These are phyloP conservation scores for Cheilosia scutellata DNA, from an alignment of 2,888 invertebrate genomes.

Conservation along the genomic window DNA sequence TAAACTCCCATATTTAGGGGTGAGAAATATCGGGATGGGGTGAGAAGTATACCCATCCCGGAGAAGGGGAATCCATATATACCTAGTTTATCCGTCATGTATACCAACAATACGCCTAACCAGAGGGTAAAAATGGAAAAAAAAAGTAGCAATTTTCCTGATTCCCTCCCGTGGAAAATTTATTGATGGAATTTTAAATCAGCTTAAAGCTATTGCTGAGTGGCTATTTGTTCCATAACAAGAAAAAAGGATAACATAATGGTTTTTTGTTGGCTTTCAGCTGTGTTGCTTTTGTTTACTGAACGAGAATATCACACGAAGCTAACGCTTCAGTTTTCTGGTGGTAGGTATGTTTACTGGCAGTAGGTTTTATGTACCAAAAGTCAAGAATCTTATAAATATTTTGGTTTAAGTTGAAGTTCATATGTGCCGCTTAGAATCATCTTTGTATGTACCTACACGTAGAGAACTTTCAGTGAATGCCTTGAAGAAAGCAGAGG, in stretches of 20 bases:
- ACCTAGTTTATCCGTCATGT: background rate
- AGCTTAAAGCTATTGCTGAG: slow-evolving; percentile 32
- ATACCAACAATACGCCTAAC: slow-evolving; percentile 8
- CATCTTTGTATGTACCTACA: too few relatives aligned
- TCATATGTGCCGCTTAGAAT: too few relatives aligned
- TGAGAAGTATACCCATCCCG: slow-evolving; percentile 31
- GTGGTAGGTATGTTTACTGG: too few relatives aligned
- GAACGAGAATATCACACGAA: too few relatives aligned
- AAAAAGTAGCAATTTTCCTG: slow-evolving; percentile 24
- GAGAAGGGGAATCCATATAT: background rate
- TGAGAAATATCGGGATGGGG: slow-evolving; percentile 12
- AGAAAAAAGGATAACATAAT: slow-evolving; percentile 1
- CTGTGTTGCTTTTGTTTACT: too few relatives aligned
- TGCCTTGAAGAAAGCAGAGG: too few relatives aligned
- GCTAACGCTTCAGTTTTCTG: too few relatives aligned
- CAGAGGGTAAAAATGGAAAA: slow-evolving; percentile 8
- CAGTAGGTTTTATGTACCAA: too few relatives aligned
- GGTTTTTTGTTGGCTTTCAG: too few relatives aligned
- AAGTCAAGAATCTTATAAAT: too few relatives aligned
- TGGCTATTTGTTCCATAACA: slow-evolving; percentile 7
- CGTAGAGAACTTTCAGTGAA: too few relatives aligned
- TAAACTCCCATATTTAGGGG: slow-evolving; percentile 48
- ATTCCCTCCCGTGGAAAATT: slow-evolving; percentile 41
- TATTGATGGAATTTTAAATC: slow-evolving; percentile 72
- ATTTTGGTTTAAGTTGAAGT: too few relatives aligned